These are phyloP conservation scores for Brachypteracias leptosomus DNA, from an alignment of 2,113 vertebrate genomes.

Conservation along the genomic window DNA sequence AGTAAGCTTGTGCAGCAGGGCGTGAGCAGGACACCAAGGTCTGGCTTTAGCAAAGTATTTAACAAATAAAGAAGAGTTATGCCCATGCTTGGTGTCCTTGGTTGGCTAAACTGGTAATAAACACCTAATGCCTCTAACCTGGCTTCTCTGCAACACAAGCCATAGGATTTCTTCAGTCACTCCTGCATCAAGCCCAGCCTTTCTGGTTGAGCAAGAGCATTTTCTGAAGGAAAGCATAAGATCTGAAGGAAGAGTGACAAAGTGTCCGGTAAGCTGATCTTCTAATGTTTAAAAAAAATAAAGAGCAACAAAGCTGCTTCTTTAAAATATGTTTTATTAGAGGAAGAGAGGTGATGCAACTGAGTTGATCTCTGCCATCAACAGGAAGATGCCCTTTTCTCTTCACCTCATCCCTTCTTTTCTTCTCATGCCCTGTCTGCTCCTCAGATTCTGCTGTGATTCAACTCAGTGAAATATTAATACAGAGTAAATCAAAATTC, in stretches of 20 bases:
- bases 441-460: neutral
- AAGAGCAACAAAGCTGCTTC: neutral
- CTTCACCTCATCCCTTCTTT: neutral
- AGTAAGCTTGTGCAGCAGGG: neutral
- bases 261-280: neutral
- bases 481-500: neutral
- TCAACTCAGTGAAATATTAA: neutral
- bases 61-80: neutral
- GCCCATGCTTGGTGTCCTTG: neutral
- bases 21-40: neutral
- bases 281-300: neutral
- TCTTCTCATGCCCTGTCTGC: neutral
- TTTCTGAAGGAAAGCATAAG: neutral
- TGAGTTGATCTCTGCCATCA: neutral
- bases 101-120: neutral
- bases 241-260: neutral
- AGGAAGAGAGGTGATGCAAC: neutral
- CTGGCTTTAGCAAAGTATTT: neutral
- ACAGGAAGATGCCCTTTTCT: neutral
- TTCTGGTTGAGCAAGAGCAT: neutral
- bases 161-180: neutral
- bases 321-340: neutral
- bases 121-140: neutral
- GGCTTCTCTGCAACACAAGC: neutral
- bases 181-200: neutral